Conservation (phyloP, 2,888 invertebrate species). For the Glaucopsyche alexis region DNA sequence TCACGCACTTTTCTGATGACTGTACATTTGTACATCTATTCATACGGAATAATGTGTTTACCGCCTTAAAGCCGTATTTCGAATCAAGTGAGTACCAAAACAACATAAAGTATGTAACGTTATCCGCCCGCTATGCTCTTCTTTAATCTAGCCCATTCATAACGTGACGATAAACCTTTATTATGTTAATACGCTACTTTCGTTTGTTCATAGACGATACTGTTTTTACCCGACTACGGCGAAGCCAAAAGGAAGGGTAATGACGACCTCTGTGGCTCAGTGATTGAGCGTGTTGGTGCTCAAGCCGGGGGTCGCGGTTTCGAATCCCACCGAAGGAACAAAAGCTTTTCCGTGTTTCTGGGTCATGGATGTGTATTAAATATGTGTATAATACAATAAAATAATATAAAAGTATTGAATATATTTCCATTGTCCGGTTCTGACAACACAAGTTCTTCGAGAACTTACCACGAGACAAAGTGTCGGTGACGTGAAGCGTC, state of each 20-base stretch:
- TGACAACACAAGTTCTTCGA: too few relatives aligned
- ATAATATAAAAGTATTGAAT: too few relatives aligned
- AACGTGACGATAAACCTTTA: background rate
- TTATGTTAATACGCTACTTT: background rate
- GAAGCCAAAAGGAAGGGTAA: background rate
- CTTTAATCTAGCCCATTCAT: background rate
- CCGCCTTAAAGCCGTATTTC: background rate
- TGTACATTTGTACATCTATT: background rate
- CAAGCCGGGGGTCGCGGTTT: too few relatives aligned
- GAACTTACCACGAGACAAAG: too few relatives aligned
- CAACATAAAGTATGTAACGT: background rate
- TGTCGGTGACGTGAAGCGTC: too few relatives aligned
- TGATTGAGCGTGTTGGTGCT: too few relatives aligned
- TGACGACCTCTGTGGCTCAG: too few relatives aligned
- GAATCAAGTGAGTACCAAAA: background rate
- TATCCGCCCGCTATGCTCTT: background rate
- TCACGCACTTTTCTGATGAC: background rate
- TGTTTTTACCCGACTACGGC: background rate
- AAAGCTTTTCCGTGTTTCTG: too few relatives aligned
- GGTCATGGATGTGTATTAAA: too few relatives aligned
- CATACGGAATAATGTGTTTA: background rate
- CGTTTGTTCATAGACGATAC: background rate
- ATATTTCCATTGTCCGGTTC: too few relatives aligned
- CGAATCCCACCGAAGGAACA: too few relatives aligned
- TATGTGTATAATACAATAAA: too few relatives aligned